Percentiles rank a stretch among this genome's conserved stretches.
These are phyloP conservation scores for Pteropus alecto DNA, from an alignment of 2,113 vertebrate species.

Conservation along the genomic window DNA sequence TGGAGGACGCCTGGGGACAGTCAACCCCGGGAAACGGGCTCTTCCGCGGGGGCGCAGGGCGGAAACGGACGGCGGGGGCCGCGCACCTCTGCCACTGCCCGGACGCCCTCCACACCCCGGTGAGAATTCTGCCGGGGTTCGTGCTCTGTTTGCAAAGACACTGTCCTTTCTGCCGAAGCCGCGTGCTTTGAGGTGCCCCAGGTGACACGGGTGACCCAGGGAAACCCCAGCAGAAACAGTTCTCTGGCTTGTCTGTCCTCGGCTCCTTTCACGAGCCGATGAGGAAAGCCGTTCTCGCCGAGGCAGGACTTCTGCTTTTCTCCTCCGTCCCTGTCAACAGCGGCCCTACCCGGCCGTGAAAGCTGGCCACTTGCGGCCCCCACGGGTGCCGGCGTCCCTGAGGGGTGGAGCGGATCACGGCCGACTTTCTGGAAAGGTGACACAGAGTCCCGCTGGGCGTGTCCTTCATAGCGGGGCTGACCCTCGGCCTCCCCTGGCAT, in stretches of 20 bases:
- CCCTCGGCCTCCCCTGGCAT: background rate
- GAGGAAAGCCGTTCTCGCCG: background rate
- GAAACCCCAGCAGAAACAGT: background rate
- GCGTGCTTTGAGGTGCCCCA: accelerated
- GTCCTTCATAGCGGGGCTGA: background rate
- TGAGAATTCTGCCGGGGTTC: too few species aligned
- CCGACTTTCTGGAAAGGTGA: background rate
- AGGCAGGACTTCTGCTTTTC: accelerated
- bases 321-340: accelerated
- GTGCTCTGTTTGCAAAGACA: accelerated
- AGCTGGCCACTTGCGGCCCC: too few species aligned
- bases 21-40: background rate
- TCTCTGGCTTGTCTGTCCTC: background rate
- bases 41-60: too few species aligned
- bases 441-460: background rate
- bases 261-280: background rate
- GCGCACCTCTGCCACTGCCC: background rate
- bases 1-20: background rate
- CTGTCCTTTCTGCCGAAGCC: background rate
- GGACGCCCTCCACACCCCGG: too few species aligned
- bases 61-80: accelerated
- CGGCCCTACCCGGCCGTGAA: background rate
- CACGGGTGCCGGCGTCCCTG: too few species aligned
- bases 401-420: background rate
- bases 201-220: accelerated